A percentile compares a stretch with the other conserved stretches of the same genome.
Conservation (phyloP, 1,140 invertebrate species). For the Drosophila persimilis region DNA sequence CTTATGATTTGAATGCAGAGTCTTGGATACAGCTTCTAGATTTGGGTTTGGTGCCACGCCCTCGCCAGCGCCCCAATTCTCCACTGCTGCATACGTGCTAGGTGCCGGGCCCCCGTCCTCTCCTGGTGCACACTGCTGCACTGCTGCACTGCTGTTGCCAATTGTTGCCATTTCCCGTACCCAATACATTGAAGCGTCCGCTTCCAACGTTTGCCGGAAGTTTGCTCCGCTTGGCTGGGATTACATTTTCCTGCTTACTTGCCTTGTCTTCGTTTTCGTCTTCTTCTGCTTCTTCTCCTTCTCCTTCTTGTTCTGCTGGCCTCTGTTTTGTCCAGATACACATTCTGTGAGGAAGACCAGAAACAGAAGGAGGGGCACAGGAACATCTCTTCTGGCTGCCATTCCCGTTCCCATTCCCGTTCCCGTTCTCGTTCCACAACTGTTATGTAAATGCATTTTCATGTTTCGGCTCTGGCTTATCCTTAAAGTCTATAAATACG, state of each 20-base stretch:
- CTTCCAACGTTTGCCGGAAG: constrained; percentile 77
- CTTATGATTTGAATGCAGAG: constrained; percentile 57
- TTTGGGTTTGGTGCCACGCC: constrained; percentile 9
- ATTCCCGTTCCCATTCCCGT: no score
- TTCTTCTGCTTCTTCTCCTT: no score
- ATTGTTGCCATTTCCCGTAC: constrained; percentile 78
- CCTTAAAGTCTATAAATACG: constrained; percentile 78
- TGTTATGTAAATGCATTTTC: constrained; percentile 80
- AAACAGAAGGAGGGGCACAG: constrained; percentile 8
- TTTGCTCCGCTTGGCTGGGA: constrained; percentile 79
- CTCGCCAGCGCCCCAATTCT: constrained; percentile 5
- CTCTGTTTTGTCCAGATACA: constrained; percentile 49
- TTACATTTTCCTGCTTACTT: constrained; percentile 73
- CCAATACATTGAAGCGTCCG: constrained; percentile 81
- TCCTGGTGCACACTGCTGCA: constrained; percentile 10
- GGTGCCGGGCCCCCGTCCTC: constrained; percentile 9
- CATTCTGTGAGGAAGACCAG: neutral
- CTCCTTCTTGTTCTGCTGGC: constrained; percentile 8
- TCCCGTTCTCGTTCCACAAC: neutral
- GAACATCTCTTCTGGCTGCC: constrained; percentile 17
- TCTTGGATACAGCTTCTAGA: neutral
- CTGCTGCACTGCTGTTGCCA: constrained; percentile 60
- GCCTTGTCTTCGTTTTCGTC: no score
- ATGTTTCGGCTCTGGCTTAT: constrained; percentile 72
- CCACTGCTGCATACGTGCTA: neutral